These are phyloP conservation scores for Tridacna crocea DNA, from an alignment of 2,888 invertebrate species.

Conservation along the genomic window DNA sequence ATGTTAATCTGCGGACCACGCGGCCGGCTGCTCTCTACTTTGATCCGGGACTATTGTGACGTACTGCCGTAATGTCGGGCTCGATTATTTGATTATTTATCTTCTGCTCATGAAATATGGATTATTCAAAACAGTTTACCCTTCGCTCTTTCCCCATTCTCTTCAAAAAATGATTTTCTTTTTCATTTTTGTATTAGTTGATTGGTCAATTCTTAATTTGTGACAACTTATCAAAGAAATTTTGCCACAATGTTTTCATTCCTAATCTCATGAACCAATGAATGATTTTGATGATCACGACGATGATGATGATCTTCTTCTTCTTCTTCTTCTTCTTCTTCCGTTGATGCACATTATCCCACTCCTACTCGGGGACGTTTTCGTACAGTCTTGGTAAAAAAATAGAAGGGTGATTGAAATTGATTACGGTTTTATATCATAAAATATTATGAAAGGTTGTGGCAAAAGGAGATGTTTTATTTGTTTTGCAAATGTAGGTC, in stretches of 20 bases:
- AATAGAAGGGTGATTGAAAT: not conserved
- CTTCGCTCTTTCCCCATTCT: not conserved
- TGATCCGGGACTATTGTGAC: constrained; percentile 22
- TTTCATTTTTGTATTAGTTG: too few relatives aligned
- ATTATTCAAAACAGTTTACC: constrained; percentile 42
- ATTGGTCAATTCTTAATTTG: too few relatives aligned
- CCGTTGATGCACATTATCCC: too few relatives aligned
- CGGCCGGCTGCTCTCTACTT: constrained; percentile 12
- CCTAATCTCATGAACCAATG: too few relatives aligned
- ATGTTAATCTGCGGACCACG: constrained; percentile 15
- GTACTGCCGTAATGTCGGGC: constrained; percentile 22
- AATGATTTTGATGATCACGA: too few relatives aligned
- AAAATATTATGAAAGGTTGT: not conserved
- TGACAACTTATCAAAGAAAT: too few relatives aligned
- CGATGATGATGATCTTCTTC: too few relatives aligned
- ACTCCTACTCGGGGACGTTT: too few relatives aligned
- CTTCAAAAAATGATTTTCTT: too few relatives aligned
- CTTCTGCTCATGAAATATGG: constrained; percentile 34
- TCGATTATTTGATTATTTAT: constrained; percentile 47
- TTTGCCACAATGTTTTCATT: too few relatives aligned
- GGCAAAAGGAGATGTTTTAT: not conserved
- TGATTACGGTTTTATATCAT: not conserved
- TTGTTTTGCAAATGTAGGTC: not conserved
- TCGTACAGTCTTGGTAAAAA: too few relatives aligned
- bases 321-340: too few relatives aligned